These are phyloP conservation scores for Phasia obesa DNA, from an alignment of 2,888 invertebrate genomes.

Conservation along the genomic window DNA sequence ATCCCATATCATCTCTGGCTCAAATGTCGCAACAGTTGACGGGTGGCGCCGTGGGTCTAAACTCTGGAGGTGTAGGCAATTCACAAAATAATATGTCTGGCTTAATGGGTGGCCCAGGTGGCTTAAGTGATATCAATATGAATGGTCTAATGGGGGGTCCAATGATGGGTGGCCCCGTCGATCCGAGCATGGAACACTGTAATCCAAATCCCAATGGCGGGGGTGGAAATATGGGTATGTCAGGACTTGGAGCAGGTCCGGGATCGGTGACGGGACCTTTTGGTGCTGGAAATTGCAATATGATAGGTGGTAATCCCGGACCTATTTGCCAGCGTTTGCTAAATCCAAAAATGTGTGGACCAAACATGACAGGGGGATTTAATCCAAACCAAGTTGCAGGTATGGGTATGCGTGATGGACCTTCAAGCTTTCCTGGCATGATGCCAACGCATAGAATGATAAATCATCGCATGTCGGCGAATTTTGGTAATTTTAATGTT, in stretches of 20 bases:
- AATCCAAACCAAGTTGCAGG: slow-evolving; percentile 73
- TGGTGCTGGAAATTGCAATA: slow-evolving; percentile 75
- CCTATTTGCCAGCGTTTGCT: slow-evolving; percentile 83
- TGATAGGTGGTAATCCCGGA: slow-evolving; percentile 75
- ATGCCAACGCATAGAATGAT: slow-evolving; percentile 84
- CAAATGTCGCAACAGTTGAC: slow-evolving; percentile 97
- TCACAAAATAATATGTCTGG: slow-evolving; percentile 51
- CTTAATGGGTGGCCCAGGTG: slow-evolving; percentile 65
- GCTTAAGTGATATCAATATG: slow-evolving; percentile 77
- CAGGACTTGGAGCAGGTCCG: slow-evolving; percentile 65
- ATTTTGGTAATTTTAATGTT: slow-evolving; percentile 84
- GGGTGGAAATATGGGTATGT: slow-evolving; percentile 66
- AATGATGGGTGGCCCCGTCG: slow-evolving; percentile 76
- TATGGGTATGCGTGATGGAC: slow-evolving; percentile 77
- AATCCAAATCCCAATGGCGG: slow-evolving; percentile 72
- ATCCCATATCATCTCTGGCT: slow-evolving; percentile 95
- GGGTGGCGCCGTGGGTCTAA: slow-evolving; percentile 86
- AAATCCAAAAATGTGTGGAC: slow-evolving; percentile 86
- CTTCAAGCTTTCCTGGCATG: slow-evolving; percentile 82
- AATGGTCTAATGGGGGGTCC: slow-evolving; percentile 71
- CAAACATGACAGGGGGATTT: slow-evolving; percentile 78
- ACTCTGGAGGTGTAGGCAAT: slow-evolving; percentile 79
- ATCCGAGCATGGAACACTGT: slow-evolving; percentile 82
- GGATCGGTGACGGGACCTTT: slow-evolving; percentile 72
- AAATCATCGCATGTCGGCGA: slow-evolving; percentile 87